Conservation (phyloP, 2,797 vertebrate species). For the Podarcis siculus region DNA sequence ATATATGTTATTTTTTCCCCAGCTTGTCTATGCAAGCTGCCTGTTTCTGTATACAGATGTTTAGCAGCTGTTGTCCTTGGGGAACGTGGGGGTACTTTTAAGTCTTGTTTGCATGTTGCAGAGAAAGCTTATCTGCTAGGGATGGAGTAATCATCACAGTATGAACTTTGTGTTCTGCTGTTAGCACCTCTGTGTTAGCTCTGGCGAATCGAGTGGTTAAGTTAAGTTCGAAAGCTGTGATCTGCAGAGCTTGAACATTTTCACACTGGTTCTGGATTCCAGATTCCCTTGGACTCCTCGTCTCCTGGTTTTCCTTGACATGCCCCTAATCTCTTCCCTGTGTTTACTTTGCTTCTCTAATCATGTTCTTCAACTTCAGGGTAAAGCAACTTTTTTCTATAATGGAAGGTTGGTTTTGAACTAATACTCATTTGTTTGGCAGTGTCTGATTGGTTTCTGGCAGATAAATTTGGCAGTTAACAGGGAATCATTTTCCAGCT, state of each 20-base stretch:
- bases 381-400: slow-evolving; percentile 39
- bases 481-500: slow-evolving; percentile 2
- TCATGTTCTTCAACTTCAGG: slow-evolving; percentile 24
- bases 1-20: not conserved
- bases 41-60: not conserved
- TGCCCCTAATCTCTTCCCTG: not conserved
- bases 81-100: not conserved
- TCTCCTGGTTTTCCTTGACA: slow-evolving; percentile 42
- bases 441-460: slow-evolving; percentile 7
- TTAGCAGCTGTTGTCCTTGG: not conserved
- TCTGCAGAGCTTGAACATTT: slow-evolving; percentile 27
- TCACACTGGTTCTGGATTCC: slow-evolving; percentile 23
- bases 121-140: not conserved
- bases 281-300: not conserved
- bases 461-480: slow-evolving; percentile 15
- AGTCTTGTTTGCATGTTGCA: slow-evolving; percentile 8
- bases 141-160: not conserved
- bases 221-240: slow-evolving; percentile 36
- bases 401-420: slow-evolving; percentile 35
- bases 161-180: not conserved
- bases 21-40: accelerated
- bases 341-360: slow-evolving; percentile 4
- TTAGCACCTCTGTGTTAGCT: slow-evolving; percentile 20
- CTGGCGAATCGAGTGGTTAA: not conserved
- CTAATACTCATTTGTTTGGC: not conserved